These are phyloP conservation scores for Pollenia griseotomentosa DNA, from an alignment of 2,888 invertebrate genomes.

Conservation along the genomic window DNA sequence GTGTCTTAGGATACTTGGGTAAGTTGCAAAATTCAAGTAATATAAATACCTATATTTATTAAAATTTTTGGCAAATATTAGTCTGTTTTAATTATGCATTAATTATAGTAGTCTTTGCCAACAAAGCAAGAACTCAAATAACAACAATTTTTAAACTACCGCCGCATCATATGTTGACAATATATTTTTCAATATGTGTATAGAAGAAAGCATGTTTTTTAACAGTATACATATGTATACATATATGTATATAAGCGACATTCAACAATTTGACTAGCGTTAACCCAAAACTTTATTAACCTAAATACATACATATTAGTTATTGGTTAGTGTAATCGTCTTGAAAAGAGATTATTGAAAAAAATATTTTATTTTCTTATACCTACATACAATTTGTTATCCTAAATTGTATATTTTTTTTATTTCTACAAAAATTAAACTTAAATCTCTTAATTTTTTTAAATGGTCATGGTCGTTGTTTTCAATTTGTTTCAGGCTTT, in stretches of 20 bases:
- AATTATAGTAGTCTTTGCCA: conserved; percentile 76
- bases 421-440: too few relatives aligned
- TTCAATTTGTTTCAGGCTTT: too few relatives aligned
- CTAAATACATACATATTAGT: not conserved
- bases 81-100: conserved; percentile 35
- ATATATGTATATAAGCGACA: not conserved
- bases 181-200: too few relatives aligned
- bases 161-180: conserved; percentile 38
- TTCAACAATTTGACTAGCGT: conserved; percentile 17
- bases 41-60: not conserved
- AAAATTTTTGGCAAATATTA: conserved; percentile 63
- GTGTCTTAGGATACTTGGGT: conserved; percentile 97
- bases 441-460: too few relatives aligned
- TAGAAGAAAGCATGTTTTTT: too few relatives aligned
- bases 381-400: too few relatives aligned
- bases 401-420: too few relatives aligned
- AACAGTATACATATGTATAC: too few relatives aligned
- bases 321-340: too few relatives aligned
- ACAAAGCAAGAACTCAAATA: conserved; percentile 76
- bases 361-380: too few relatives aligned
- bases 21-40: conserved; percentile 82
- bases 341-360: too few relatives aligned
- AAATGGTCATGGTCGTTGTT: too few relatives aligned
- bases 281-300: conserved; percentile 9
- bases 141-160: not conserved